Conservation (phyloP, 2,113 vertebrate genomes). For the Probosciger aterrimus region DNA sequence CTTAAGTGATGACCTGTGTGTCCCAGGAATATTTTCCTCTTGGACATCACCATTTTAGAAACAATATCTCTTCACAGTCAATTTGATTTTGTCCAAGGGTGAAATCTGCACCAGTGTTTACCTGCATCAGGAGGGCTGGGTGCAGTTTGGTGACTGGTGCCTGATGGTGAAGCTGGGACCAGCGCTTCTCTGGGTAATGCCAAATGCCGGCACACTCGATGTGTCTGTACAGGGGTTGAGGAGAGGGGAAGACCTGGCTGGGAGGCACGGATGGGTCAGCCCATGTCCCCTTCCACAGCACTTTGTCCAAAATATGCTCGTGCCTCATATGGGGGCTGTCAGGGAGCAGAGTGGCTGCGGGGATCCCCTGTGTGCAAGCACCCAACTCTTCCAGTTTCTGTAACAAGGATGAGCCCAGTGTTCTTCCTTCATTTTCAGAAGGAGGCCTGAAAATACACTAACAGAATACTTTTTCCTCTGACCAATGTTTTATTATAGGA, state of each 20-base stretch:
- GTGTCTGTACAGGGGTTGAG: not conserved
- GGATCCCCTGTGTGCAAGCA: not conserved
- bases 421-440: not conserved
- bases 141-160: not conserved
- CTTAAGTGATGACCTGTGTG: too few relatives aligned
- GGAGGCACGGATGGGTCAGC: not conserved
- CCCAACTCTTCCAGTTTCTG: not conserved
- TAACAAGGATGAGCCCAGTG: not conserved
- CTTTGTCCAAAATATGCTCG: not conserved
- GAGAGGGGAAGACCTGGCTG: rapidly evolving
- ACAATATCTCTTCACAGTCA: not conserved
- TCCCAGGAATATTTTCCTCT: not conserved
- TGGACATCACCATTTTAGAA: not conserved
- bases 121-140: not conserved
- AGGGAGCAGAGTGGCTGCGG: not conserved
- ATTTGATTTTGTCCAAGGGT: not conserved
- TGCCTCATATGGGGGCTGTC: not conserved
- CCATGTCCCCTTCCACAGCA: rapidly evolving
- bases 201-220: rapidly evolving
- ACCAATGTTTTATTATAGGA: not conserved
- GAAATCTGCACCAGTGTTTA: not conserved
- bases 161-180: not conserved
- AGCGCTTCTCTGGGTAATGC: not conserved
- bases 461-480: not conserved
- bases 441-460: not conserved